A percentile compares a stretch with the other conserved stretches of the same genome.
Evolutionary conservation across 1,140 invertebrate genomes (phyloP).

Genomic region (Planococcus citri): DNA sequence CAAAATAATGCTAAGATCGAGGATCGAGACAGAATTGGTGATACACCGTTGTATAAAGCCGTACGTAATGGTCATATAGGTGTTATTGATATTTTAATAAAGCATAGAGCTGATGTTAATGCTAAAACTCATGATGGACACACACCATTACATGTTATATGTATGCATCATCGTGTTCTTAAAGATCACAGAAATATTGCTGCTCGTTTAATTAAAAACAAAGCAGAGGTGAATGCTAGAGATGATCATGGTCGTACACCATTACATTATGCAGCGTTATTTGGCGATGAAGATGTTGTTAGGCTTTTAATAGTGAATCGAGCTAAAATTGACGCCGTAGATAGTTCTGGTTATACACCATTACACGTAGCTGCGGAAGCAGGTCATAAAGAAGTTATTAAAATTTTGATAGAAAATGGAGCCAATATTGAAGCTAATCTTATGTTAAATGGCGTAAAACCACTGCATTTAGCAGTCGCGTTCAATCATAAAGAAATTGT

Average conservation of each 20-base stretch:
- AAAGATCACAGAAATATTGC: conserved; percentile 26
- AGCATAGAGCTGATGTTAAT: no score
- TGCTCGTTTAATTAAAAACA: conserved; percentile 25
- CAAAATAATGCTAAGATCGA: no score
- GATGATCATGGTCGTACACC: not conserved
- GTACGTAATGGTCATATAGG: no score
- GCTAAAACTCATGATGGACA: no score
- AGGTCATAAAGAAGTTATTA: not conserved
- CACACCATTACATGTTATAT: no score
- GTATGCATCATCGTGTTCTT: conserved; percentile 27
- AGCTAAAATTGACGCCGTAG: not conserved
- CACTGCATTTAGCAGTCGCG: conserved; percentile 37
- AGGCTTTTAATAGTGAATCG: conserved; percentile 17
- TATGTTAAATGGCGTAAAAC: not conserved
- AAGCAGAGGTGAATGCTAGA: conserved; percentile 16
- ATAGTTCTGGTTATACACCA: conserved; percentile 39
- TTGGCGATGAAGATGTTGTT: conserved; percentile 3
- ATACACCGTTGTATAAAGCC: no score
- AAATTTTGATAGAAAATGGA: conserved; percentile 9
- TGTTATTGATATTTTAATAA: no score
- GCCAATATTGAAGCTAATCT: conserved; percentile 21
- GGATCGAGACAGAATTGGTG: no score
- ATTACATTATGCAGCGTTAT: not conserved
- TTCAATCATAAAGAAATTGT: conserved; percentile 35
- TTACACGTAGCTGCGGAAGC: conserved; percentile 83